phyloP scores from a whole-genome alignment of 2,113 vertebrate species.

The Gallinago paraguaiae region DNA sequence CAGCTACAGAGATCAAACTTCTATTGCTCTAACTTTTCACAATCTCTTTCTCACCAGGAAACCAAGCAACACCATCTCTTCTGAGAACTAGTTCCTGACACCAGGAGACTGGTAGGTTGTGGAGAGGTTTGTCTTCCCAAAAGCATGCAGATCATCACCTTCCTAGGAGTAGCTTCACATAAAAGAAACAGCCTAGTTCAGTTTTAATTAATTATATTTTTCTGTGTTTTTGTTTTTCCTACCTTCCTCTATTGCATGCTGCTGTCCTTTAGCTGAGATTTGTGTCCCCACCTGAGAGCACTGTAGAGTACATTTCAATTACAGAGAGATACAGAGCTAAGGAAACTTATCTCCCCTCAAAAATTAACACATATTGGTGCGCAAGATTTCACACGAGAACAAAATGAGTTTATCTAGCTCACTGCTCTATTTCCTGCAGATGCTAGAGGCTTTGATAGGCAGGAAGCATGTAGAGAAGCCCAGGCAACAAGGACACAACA shows the following conservation, averaged over 20 bases:
- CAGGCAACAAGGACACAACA: background rate
- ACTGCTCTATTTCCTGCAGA: background rate
- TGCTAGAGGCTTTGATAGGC: background rate
- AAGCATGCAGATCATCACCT: background rate
- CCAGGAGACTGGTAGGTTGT: background rate
- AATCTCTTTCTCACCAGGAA: background rate
- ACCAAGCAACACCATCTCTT: accelerated
- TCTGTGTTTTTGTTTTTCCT: accelerated
- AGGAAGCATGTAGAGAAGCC: background rate
- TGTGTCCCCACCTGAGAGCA: background rate
- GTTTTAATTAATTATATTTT: background rate
- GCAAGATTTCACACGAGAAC: background rate
- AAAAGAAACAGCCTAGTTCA: background rate
- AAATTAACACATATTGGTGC: background rate
- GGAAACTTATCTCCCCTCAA: background rate
- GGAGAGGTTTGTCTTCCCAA: background rate
- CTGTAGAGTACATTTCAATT: background rate
- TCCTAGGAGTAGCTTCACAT: background rate
- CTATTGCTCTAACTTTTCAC: background rate
- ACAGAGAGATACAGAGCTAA: background rate
- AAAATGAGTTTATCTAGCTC: background rate
- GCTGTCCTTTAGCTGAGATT: background rate
- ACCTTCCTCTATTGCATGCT: accelerated
- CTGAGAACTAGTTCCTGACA: background rate
- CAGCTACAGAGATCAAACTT: background rate